phyloP scores from a whole-genome alignment of 2,113 vertebrate species.

The Taxidea taxus region DNA sequence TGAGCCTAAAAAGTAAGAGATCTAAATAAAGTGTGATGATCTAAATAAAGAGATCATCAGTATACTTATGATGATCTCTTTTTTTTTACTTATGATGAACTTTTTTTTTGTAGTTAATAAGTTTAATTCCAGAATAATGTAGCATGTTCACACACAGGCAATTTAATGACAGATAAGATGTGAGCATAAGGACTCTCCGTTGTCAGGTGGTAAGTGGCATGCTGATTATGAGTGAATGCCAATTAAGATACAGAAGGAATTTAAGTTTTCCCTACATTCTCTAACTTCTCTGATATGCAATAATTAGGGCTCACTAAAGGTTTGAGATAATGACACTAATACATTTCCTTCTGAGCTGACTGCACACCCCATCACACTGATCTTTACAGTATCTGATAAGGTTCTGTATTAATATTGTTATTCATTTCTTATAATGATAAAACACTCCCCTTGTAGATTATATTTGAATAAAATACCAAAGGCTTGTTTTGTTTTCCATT shows the following conservation, averaged over 20 bases:
- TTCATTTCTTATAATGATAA: not conserved
- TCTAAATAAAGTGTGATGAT: not conserved
- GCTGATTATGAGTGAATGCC: not conserved
- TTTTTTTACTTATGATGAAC: too few relatives aligned
- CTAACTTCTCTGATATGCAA: not conserved
- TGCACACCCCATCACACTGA: not conserved
- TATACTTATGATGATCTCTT: too few relatives aligned
- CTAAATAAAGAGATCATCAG: too few relatives aligned
- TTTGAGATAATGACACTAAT: not conserved
- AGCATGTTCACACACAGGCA: not conserved
- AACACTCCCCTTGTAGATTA: not conserved
- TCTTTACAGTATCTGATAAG: constrained; percentile 27
- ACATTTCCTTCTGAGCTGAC: constrained; percentile 10
- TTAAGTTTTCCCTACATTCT: not conserved
- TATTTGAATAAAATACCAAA: not conserved
- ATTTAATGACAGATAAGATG: not conserved
- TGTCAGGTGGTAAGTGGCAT: not conserved
- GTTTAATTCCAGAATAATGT: not conserved
- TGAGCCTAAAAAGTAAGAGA: not conserved
- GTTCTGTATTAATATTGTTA: constrained; percentile 5
- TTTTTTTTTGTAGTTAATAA: not conserved
- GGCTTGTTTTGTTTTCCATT: not conserved
- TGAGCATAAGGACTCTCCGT: not conserved
- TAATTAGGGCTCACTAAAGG: constrained; percentile 23
- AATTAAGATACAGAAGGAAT: not conserved